These are phyloP conservation scores for Eupeodes luniger DNA, from an alignment of 2,888 invertebrate genomes.

Conservation along the genomic window DNA sequence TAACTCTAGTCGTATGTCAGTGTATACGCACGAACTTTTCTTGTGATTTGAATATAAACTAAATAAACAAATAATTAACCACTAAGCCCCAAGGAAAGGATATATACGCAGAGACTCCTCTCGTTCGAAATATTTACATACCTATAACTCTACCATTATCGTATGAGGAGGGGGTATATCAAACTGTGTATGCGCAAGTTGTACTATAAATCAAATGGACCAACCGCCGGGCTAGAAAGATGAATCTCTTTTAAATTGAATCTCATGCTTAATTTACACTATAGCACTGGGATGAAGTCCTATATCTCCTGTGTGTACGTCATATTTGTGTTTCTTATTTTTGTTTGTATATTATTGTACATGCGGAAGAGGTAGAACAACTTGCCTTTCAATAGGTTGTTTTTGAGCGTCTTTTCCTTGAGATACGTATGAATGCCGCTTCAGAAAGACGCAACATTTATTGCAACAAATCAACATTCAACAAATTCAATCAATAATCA, in stretches of 20 bases:
- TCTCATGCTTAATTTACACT: conserved; percentile 63
- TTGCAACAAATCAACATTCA: conserved; percentile 75
- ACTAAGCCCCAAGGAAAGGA: conserved; percentile 44
- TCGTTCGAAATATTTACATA: not conserved
- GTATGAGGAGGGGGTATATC: not conserved
- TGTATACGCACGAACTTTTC: conserved; percentile 8
- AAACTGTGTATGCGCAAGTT: conserved; percentile 30
- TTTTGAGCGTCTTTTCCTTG: conserved; percentile 40
- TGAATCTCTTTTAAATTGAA: conserved; percentile 74
- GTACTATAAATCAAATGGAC: conserved; percentile 70
- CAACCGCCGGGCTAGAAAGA: conserved; percentile 70
- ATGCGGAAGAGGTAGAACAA: conserved; percentile 62
- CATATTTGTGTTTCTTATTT: not conserved
- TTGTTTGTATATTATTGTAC: not conserved
- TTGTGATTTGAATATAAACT: conserved; percentile 42
- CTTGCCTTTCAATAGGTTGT: conserved; percentile 58
- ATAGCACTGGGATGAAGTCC: conserved; percentile 25
- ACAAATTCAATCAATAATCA: conserved; percentile 76
- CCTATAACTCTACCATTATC: too few relatives aligned
- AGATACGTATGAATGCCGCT: conserved; percentile 44
- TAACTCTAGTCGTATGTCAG: too few relatives aligned
- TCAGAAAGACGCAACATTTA: conserved; percentile 66
- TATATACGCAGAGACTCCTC: conserved; percentile 12
- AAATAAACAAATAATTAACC: conserved; percentile 68
- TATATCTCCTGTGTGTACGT: not conserved